Percentiles rank a stretch among this genome's conserved stretches.
phyloP scores from a whole-genome alignment of 2,888 invertebrate genomes.

The Eupeodes luniger region DNA sequence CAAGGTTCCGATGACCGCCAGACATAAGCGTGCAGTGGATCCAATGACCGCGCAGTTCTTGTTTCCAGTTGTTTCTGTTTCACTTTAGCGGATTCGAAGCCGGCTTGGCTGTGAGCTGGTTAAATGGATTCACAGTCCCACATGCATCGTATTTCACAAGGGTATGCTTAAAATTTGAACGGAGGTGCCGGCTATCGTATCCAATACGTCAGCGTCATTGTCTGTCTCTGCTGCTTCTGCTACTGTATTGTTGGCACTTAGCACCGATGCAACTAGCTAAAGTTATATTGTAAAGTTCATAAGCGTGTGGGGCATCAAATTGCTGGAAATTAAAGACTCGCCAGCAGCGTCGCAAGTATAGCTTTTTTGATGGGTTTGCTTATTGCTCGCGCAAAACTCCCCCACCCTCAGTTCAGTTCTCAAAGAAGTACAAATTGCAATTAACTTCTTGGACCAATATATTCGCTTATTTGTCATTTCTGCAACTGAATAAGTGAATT shows the following conservation, averaged over 20 bases:
- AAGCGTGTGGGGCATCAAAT: slow-evolving; percentile 55
- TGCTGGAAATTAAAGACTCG: slow-evolving; percentile 48
- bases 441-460: slow-evolving; percentile 51
- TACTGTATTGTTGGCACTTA: not conserved
- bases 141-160: slow-evolving; percentile 57
- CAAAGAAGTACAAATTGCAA: slow-evolving; percentile 7
- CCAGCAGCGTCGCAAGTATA: slow-evolving; percentile 14
- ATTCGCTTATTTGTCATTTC: slow-evolving; percentile 51
- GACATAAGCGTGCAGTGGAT: slow-evolving; percentile 71
- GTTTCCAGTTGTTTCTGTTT: not conserved
- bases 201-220: not conserved
- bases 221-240: not conserved
- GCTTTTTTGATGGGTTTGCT: slow-evolving; percentile 2
- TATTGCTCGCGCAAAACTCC: not conserved
- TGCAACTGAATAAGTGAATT: too few relatives aligned
- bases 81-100: slow-evolving; percentile 30
- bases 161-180: slow-evolving; percentile 34
- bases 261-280: not conserved
- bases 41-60: slow-evolving; percentile 44
- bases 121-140: slow-evolving; percentile 51
- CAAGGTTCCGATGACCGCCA: slow-evolving; percentile 68
- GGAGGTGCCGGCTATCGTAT: not conserved
- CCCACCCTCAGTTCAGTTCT: slow-evolving; percentile 31
- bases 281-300: not conserved
- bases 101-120: slow-evolving; percentile 23